These are phyloP conservation scores for Neoascia interrupta DNA, from an alignment of 2,888 invertebrate genomes.

Conservation along the genomic window DNA sequence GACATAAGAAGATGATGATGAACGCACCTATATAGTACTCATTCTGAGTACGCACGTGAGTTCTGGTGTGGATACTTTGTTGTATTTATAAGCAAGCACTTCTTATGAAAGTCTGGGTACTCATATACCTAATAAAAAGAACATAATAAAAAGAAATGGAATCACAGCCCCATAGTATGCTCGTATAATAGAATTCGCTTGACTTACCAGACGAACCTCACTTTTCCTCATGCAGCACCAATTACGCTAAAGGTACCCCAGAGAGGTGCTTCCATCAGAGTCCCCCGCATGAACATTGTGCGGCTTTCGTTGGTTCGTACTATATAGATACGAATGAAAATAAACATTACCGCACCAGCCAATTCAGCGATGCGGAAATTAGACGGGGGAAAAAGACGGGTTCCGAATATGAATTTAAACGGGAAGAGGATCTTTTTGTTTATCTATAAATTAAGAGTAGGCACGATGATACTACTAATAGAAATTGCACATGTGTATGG, in stretches of 20 bases:
- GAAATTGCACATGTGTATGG: conserved; percentile 35
- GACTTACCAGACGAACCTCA: neutral
- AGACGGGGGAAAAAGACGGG: conserved; percentile 15
- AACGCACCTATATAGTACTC: too few relatives aligned
- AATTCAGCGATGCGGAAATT: conserved; percentile 58
- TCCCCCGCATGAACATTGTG: conserved; percentile 15
- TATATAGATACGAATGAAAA: conserved; percentile 21
- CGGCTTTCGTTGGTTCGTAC: conserved; percentile 3
- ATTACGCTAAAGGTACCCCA: neutral
- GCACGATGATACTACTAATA: conserved; percentile 47
- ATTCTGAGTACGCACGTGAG: too few relatives aligned
- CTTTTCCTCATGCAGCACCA: neutral
- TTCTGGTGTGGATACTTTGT: too few relatives aligned
- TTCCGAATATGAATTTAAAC: neutral
- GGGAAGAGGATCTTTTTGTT: conserved; percentile 18
- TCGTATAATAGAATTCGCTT: too few relatives aligned
- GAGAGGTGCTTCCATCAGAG: neutral
- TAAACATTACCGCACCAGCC: conserved; percentile 39
- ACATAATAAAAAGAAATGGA: too few relatives aligned
- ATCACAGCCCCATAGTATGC: too few relatives aligned
- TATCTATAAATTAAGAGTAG: conserved; percentile 31
- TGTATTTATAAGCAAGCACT: too few relatives aligned
- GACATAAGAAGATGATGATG: too few relatives aligned
- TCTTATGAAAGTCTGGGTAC: too few relatives aligned
- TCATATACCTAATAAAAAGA: too few relatives aligned